Evolutionary conservation across 2,888 invertebrate genomes (phyloP).

Genomic region (Altica lythri): DNA sequence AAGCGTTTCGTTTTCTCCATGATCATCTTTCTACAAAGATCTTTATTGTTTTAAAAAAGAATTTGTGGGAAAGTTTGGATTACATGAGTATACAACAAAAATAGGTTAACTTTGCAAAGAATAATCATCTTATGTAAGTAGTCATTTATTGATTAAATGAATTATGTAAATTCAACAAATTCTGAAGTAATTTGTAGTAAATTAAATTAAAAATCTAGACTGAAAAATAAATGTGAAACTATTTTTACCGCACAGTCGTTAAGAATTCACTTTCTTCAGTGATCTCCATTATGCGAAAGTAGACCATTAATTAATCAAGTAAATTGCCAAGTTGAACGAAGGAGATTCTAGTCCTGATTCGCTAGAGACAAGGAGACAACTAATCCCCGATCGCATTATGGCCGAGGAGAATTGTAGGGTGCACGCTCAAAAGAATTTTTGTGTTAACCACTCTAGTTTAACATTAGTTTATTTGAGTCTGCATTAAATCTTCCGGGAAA

Average conservation of each 20-base stretch:
- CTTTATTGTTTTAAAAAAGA: background rate
- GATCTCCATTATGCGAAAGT: conserved; percentile 6
- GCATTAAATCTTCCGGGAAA: conserved; percentile 7
- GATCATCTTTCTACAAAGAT: background rate
- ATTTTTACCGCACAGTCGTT: too few species aligned
- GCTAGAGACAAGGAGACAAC: conserved; percentile 7
- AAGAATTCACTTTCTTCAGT: background rate
- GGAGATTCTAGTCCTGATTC: conserved; percentile 1
- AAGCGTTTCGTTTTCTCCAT: conserved; percentile 16
- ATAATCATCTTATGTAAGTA: too few species aligned
- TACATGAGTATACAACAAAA: too few species aligned
- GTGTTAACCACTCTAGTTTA: conserved; percentile 16
- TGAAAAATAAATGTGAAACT: too few species aligned
- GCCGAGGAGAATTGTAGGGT: conserved; percentile 4
- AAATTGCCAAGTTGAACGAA: background rate
- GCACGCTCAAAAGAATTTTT: conserved; percentile 7
- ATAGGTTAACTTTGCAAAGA: too few species aligned
- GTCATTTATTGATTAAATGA: too few species aligned
- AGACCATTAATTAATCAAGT: conserved; percentile 10
- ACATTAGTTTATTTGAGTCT: conserved; percentile 17
- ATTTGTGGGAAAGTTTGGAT: too few species aligned
- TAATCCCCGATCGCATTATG: conserved; percentile 5
- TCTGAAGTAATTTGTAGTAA: too few species aligned
- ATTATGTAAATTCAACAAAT: too few species aligned
- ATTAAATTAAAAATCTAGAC: too few species aligned